A percentile compares a stretch with the other conserved stretches of the same genome.
Evolutionary conservation across 92 coral and sea anemone genomes (phyloP).

Genomic region (Palythoa caribaeorum): DNA sequence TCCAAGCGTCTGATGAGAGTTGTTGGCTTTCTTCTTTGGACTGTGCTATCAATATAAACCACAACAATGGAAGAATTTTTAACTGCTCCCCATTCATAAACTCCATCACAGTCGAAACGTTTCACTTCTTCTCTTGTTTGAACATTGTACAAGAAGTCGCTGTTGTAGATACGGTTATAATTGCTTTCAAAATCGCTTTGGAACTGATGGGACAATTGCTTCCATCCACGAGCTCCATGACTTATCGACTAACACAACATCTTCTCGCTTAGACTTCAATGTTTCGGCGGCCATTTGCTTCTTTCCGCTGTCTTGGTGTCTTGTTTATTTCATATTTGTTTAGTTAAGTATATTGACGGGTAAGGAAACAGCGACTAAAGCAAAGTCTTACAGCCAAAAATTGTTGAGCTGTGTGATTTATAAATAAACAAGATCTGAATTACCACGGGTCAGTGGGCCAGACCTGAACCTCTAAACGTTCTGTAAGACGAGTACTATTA

Average conservation of each 20-base stretch:
- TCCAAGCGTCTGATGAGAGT: not conserved
- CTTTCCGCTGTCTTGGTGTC: too few species aligned
- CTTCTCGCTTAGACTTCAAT: too few species aligned
- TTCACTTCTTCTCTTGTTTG: conserved; percentile 1
- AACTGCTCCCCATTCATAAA: not conserved
- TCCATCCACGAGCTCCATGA: not conserved
- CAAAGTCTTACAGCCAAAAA: too few species aligned
- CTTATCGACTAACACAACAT: not conserved
- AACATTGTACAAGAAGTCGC: not conserved
- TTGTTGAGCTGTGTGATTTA: too few species aligned
- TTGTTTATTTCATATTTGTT: too few species aligned
- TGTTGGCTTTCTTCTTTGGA: not conserved
- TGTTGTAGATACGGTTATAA: not conserved
- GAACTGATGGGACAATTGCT: not conserved
- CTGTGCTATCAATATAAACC: not conserved
- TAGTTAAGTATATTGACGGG: too few species aligned
- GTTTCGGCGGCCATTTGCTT: too few species aligned
- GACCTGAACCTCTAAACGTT: too few species aligned
- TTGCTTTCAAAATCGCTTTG: not conserved
- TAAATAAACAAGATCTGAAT: too few species aligned
- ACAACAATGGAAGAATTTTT: not conserved
- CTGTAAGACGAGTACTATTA: too few species aligned
- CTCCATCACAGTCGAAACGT: not conserved
- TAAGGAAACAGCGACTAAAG: too few species aligned
- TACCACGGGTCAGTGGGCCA: too few species aligned